phyloP scores from a whole-genome alignment of 2,113 vertebrate genomes.

The Gobius niger region DNA sequence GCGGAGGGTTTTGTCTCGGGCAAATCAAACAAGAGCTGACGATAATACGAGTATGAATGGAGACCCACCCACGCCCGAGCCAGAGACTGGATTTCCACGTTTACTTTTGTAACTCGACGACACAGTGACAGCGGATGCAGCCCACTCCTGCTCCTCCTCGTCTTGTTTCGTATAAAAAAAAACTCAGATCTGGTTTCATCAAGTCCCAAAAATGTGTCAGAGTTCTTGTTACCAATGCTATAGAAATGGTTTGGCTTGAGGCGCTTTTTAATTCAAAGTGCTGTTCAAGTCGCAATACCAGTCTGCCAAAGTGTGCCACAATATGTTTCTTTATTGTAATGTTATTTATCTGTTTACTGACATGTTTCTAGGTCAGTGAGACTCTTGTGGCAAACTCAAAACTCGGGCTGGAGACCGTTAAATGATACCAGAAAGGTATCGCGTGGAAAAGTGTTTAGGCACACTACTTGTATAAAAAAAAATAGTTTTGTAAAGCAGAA shows the following conservation, averaged over 20 bases:
- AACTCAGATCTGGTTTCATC: conserved; percentile 5
- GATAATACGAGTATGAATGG: conserved; percentile 21
- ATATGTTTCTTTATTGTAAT: neutral
- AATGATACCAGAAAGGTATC: no score
- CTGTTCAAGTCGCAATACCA: neutral
- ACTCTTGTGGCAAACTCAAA: no score
- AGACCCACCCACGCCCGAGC: conserved; percentile 10
- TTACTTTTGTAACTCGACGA: conserved; percentile 19
- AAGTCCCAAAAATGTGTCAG: neutral
- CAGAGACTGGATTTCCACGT: conserved; percentile 12
- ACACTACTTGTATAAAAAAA: no score
- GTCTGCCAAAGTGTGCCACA: neutral
- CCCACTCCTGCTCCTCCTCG: neutral
- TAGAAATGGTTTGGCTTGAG: neutral
- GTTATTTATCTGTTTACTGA: no score
- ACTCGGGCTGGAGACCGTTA: no score
- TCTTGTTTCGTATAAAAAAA: neutral
- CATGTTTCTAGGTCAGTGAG: no score
- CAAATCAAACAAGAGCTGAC: conserved; percentile 45
- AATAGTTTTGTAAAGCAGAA: no score
- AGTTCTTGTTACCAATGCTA: neutral
- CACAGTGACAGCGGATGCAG: conserved; percentile 1
- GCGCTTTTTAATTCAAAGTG: neutral
- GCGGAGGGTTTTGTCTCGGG: conserved; percentile 37
- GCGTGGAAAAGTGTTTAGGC: no score